These are phyloP conservation scores for Falco punctatus DNA, from an alignment of 2,113 vertebrate species.

Conservation along the genomic window DNA sequence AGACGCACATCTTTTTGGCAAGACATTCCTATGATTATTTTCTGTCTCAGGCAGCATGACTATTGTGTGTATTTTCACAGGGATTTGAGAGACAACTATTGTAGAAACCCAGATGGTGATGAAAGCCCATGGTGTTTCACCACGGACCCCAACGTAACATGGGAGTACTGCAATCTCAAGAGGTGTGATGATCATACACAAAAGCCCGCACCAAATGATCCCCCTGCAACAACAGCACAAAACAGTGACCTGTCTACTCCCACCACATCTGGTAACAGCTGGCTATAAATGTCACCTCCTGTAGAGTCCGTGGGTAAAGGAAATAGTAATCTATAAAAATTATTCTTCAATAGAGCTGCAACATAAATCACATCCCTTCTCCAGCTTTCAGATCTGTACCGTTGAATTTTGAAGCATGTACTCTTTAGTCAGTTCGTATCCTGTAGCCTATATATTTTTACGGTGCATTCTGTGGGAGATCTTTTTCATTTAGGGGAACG, in stretches of 20 bases:
- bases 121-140: conserved; percentile 94
- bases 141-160: conserved; percentile 81
- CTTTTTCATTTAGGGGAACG: not conserved
- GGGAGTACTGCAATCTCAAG: conserved; percentile 90
- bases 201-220: rapidly evolving
- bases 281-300: not conserved
- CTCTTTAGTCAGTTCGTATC: not conserved
- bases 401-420: not conserved
- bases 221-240: not conserved
- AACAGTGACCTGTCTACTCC: rapidly evolving
- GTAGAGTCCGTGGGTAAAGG: not conserved
- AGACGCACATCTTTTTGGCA: not conserved
- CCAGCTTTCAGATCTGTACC: not conserved
- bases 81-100: conserved; percentile 87
- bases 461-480: not conserved
- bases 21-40: not conserved
- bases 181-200: conserved; percentile 65
- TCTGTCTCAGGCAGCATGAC: not conserved
- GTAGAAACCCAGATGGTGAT: conserved; percentile 91
- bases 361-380: not conserved
- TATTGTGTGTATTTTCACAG: conserved; percentile 68
- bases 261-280: conserved; percentile 39
- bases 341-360: not conserved
- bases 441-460: not conserved
- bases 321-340: not conserved